These are phyloP conservation scores for Nothocercus nigrocapillus DNA, from an alignment of 2,113 vertebrate species.

Conservation along the genomic window DNA sequence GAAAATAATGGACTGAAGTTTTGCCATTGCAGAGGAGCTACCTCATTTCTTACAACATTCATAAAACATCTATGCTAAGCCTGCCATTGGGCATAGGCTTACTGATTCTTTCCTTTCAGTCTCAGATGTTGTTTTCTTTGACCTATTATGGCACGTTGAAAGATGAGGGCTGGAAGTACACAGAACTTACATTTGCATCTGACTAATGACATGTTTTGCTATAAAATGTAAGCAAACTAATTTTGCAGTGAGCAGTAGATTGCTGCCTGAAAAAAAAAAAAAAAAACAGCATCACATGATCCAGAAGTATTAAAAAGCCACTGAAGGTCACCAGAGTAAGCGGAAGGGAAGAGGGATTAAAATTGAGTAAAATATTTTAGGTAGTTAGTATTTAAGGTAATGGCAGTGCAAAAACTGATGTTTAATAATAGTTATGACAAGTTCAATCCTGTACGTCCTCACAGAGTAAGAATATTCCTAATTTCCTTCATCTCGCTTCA, in stretches of 20 bases:
- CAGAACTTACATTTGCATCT: background rate
- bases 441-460: background rate
- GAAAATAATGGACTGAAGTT: background rate
- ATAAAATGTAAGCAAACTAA: background rate
- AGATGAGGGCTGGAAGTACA: background rate
- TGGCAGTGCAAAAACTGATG: background rate
- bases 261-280: too few species aligned
- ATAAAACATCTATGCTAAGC: background rate
- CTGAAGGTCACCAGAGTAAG: background rate
- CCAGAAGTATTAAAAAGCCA: background rate
- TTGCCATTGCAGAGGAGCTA: fast-evolving
- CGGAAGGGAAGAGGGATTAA: background rate
- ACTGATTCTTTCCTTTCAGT: background rate
- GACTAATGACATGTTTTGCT: background rate
- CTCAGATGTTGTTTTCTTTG: background rate
- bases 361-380: background rate
- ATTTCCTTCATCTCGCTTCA: background rate
- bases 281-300: background rate
- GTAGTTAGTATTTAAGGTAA: background rate
- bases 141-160: background rate
- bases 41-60: background rate
- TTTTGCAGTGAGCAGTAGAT: background rate
- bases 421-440: background rate
- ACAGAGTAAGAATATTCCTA: background rate
- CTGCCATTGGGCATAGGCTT: fast-evolving